Percentiles rank a stretch among this genome's conserved stretches.
Conservation (phyloP, 64 coral and sea anemone genomes). For the Porites australiensis region DNA sequence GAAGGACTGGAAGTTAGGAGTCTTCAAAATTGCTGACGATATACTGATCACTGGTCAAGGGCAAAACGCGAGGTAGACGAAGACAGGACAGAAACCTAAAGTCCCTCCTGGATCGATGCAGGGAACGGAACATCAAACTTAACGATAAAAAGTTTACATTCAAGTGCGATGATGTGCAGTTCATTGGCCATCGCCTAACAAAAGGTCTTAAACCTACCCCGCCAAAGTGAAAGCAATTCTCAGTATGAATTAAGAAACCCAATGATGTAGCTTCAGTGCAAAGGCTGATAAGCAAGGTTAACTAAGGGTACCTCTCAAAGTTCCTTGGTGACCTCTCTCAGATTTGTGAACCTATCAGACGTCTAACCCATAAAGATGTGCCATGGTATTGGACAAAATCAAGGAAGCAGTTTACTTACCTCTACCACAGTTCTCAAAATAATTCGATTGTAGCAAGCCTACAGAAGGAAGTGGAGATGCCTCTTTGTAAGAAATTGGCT, state of each 20-base stretch:
- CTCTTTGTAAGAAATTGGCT: neutral
- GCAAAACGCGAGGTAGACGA: neutral
- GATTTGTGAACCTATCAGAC: no score
- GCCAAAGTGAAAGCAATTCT: neutral
- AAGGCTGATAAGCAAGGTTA: neutral
- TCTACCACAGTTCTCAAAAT: neutral
- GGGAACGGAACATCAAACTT: no score
- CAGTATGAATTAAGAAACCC: neutral
- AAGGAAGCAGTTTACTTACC: neutral
- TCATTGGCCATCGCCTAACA: neutral
- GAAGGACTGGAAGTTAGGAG: constrained; percentile 21
- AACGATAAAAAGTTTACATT: no score
- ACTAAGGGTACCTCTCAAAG: neutral
- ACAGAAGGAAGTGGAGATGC: no score
- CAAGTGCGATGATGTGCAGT: neutral
- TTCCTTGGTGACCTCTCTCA: no score
- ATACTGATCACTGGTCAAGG: constrained; percentile 26
- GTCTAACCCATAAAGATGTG: no score
- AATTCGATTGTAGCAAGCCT: neutral
- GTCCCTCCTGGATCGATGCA: neutral
- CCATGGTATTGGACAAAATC: neutral
- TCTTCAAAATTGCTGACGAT: constrained; percentile 24
- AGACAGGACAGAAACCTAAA: neutral
- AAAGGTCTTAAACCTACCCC: neutral
- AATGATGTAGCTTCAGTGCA: neutral